phyloP scores from a whole-genome alignment of 2,113 vertebrate species.

The Xiphias gladius region DNA sequence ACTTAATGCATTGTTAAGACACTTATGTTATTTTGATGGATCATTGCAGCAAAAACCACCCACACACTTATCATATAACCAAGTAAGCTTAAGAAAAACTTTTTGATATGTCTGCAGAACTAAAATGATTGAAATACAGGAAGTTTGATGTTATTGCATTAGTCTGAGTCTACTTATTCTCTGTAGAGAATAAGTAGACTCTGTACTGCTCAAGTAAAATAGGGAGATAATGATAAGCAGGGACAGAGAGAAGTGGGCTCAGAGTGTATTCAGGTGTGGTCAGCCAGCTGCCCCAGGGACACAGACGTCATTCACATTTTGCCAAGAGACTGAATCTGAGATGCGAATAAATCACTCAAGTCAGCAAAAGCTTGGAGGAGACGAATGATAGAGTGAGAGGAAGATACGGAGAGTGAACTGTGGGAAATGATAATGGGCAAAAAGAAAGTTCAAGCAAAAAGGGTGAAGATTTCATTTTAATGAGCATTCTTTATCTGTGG shows the following conservation, averaged over 20 bases:
- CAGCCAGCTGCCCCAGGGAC: constrained; percentile 45
- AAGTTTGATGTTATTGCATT: constrained; percentile 20
- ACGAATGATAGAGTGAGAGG: constrained; percentile 39
- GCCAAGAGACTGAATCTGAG: constrained; percentile 54
- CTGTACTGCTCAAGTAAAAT: not conserved
- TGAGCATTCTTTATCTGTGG: constrained; percentile 24
- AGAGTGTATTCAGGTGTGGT: constrained; percentile 50
- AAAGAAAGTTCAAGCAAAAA: constrained; percentile 5
- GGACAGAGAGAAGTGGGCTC: constrained; percentile 15
- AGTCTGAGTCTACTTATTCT: not conserved
- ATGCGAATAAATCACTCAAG: constrained; percentile 53
- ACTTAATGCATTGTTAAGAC: constrained; percentile 5
- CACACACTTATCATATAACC: constrained; percentile 23
- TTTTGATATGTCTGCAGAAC: constrained; percentile 7
- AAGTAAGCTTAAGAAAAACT: constrained; percentile 13
- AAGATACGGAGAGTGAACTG: constrained; percentile 13
- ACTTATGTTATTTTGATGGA: not conserved
- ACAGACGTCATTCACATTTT: constrained; percentile 56
- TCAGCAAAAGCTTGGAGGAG: constrained; percentile 52
- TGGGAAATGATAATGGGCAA: constrained; percentile 28
- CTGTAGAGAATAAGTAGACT: no score
- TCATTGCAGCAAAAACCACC: constrained; percentile 20
- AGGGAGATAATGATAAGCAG: constrained; percentile 21
- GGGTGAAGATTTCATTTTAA: constrained; percentile 24
- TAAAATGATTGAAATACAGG: not conserved